phyloP scores from a whole-genome alignment of 2,113 vertebrate genomes.

The Microtus pennsylvanicus region DNA sequence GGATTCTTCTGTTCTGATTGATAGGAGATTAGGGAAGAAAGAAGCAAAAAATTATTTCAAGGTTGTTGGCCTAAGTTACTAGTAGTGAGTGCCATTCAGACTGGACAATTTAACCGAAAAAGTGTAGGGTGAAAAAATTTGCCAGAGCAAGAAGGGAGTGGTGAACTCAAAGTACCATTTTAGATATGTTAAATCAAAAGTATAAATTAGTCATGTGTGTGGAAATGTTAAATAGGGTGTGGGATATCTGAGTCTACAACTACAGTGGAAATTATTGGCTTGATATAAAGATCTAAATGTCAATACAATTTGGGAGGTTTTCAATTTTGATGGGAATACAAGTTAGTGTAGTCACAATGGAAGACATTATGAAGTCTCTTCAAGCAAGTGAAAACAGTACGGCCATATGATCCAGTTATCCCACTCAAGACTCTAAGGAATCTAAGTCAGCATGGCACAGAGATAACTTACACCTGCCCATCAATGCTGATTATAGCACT shows the following conservation, averaged over 20 bases:
- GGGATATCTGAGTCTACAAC: not conserved
- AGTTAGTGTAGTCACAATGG: not conserved
- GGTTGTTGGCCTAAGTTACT: not conserved
- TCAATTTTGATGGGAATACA: not conserved
- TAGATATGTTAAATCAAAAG: not conserved
- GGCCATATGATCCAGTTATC: not conserved
- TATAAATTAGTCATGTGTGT: not conserved
- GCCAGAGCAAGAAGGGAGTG: not conserved
- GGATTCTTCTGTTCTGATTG: not conserved
- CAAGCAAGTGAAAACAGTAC: not conserved
- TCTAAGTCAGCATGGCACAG: not conserved
- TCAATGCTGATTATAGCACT: not conserved
- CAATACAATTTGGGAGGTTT: constrained; percentile 1
- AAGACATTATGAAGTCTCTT: not conserved
- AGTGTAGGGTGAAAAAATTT: not conserved
- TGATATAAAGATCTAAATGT: not conserved
- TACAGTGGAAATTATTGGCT: not conserved
- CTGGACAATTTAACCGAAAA: not conserved
- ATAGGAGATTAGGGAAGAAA: not conserved
- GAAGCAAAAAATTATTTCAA: not conserved
- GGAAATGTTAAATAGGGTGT: constrained; percentile 19
- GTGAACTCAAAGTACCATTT: not conserved
- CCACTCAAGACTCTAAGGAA: not conserved
- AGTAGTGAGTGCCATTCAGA: not conserved
- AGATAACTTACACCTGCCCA: not conserved